Percentiles rank a stretch among this genome's conserved stretches.
Conservation (phyloP, 2,797 vertebrate species). For the Rhynchonycteris naso region DNA sequence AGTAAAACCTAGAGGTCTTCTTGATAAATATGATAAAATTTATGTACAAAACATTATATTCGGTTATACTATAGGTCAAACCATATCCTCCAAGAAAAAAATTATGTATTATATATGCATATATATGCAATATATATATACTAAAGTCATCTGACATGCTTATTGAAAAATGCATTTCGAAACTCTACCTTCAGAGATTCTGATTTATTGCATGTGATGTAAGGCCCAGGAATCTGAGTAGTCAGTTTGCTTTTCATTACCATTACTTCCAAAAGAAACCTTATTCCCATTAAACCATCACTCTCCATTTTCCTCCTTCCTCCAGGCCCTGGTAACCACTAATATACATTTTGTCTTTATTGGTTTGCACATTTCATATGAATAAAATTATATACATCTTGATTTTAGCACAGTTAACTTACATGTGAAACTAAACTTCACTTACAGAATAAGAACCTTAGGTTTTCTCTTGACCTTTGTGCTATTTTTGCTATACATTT, state of each 20-base stretch:
- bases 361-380: neutral
- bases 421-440: neutral
- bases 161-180: neutral
- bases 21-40: neutral
- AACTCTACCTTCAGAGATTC: neutral
- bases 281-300: neutral
- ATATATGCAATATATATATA: neutral
- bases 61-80: neutral
- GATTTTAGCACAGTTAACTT: neutral
- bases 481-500: neutral
- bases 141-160: neutral
- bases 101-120: neutral
- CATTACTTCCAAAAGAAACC: neutral
- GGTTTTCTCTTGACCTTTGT: neutral
- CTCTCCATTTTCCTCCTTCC: neutral
- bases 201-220: neutral
- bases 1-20: neutral
- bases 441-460: neutral
- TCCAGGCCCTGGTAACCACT: neutral
- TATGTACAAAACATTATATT: neutral
- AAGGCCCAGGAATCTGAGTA: neutral
- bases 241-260: neutral
- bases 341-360: neutral
- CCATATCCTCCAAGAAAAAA: neutral
- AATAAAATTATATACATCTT: neutral